Evolutionary conservation across 2,888 invertebrate species (phyloP).

Genomic region (Oxyteleia sp.): DNA sequence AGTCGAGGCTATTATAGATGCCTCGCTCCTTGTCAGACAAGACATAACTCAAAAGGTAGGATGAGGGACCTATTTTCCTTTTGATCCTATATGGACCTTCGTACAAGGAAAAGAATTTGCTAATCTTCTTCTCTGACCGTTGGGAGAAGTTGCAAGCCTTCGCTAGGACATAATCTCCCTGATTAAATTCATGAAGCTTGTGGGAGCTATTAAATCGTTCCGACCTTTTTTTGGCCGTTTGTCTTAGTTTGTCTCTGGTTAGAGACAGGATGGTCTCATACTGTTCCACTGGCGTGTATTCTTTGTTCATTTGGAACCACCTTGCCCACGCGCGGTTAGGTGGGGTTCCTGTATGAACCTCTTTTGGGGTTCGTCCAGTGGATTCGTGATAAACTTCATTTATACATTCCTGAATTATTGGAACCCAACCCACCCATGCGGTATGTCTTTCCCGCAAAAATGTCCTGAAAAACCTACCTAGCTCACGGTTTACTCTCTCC

Average conservation of each 20-base stretch:
- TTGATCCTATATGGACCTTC: constrained; percentile 53
- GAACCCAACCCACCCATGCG: background rate
- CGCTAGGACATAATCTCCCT: background rate
- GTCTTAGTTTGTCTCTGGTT: background rate
- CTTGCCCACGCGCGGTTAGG: constrained; percentile 3
- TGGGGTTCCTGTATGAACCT: too few relatives aligned
- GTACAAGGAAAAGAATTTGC: constrained; percentile 60
- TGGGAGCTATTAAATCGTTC: background rate
- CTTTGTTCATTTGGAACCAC: background rate
- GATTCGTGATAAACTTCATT: constrained; percentile 22
- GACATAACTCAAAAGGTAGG: constrained; percentile 24
- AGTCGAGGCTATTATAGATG: background rate
- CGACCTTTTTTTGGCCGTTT: background rate
- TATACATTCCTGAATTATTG: background rate
- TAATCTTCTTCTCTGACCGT: constrained; percentile 2
- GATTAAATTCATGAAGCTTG: background rate
- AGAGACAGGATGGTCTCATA: background rate
- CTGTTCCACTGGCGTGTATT: background rate
- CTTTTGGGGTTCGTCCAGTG: constrained; percentile 1
- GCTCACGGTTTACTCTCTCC: too few relatives aligned
- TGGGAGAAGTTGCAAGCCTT: constrained; percentile 34
- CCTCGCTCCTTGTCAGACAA: background rate
- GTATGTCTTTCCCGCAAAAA: background rate
- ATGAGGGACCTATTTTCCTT: background rate
- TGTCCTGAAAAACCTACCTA: constrained; percentile 1